phyloP scores from a whole-genome alignment of 92 coral and sea anemone species.

The Blastomussa wellsi region DNA sequence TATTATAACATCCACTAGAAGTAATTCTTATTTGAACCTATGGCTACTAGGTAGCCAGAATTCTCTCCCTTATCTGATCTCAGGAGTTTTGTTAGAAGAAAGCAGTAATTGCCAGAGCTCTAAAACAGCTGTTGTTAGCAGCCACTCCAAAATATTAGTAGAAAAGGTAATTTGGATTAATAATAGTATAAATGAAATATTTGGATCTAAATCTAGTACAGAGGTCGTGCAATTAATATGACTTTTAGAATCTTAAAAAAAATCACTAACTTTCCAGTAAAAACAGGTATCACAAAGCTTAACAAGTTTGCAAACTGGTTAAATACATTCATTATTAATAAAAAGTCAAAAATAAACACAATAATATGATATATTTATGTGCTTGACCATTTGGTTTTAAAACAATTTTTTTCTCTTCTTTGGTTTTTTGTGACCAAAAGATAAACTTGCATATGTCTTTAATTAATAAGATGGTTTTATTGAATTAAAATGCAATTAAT shows the following conservation, averaged over 20 bases:
- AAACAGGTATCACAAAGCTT: neutral
- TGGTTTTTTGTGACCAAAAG: neutral
- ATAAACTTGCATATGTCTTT: neutral
- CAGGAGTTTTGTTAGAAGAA: neutral
- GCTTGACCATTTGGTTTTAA: neutral
- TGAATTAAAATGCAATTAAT: neutral
- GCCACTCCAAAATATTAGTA: neutral
- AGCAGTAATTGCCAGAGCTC: neutral
- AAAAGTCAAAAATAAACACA: neutral
- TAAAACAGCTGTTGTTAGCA: neutral
- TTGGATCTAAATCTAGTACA: too few relatives aligned
- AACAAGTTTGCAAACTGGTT: neutral
- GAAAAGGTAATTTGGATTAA: neutral
- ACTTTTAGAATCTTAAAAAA: neutral
- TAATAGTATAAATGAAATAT: too few relatives aligned
- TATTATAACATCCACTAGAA: neutral
- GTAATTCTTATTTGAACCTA: neutral
- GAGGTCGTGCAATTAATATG: too few relatives aligned
- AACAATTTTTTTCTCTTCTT: neutral
- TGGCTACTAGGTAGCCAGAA: neutral
- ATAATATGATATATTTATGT: neutral
- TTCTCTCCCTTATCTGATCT: neutral
- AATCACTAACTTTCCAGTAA: neutral
- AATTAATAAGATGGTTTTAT: neutral
- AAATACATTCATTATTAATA: neutral